Evolutionary conservation across 2,888 invertebrate species (phyloP).

Genomic region (Anthrax anthrax): DNA sequence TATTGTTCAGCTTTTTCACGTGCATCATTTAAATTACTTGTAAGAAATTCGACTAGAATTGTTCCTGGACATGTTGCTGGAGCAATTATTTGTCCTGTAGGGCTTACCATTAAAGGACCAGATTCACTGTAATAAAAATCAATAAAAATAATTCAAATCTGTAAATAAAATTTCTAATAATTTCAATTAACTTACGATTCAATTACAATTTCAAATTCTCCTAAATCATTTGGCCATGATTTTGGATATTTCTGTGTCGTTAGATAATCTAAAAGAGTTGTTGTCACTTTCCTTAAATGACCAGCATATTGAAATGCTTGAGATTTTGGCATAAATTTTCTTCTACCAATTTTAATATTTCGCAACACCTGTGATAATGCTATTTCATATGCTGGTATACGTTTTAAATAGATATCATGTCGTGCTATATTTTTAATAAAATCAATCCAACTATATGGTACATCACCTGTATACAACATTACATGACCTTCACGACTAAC

Average conservation of each 20-base stretch:
- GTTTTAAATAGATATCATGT: constrained; percentile 55
- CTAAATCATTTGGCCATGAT: constrained; percentile 56
- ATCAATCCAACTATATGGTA: constrained; percentile 84
- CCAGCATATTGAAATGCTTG: constrained; percentile 75
- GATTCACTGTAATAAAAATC: constrained; percentile 54
- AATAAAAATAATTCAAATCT: constrained; percentile 12
- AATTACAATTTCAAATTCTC: constrained; percentile 68
- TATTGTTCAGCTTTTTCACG: constrained; percentile 55
- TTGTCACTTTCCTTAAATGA: constrained; percentile 69
- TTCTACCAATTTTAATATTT: constrained; percentile 68
- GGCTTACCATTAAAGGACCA: constrained; percentile 84
- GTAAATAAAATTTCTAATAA: no score
- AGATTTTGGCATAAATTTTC: constrained; percentile 84
- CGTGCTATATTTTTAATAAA: constrained; percentile 66
- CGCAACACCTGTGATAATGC: constrained; percentile 70
- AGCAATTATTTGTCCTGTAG: constrained; percentile 84
- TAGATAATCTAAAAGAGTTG: constrained; percentile 65
- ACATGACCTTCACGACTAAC: constrained; percentile 82
- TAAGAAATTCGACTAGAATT: constrained; percentile 70
- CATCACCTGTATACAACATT: constrained; percentile 83
- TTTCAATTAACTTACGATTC: constrained; percentile 55
- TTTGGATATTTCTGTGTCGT: constrained; percentile 51
- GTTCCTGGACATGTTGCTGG: constrained; percentile 84
- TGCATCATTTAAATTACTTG: constrained; percentile 62
- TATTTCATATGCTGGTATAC: constrained; percentile 71